Percentiles rank a stretch among this genome's conserved stretches.
These are phyloP conservation scores for Chalcis sispes DNA, from an alignment of 2,888 invertebrate species.

Conservation along the genomic window DNA sequence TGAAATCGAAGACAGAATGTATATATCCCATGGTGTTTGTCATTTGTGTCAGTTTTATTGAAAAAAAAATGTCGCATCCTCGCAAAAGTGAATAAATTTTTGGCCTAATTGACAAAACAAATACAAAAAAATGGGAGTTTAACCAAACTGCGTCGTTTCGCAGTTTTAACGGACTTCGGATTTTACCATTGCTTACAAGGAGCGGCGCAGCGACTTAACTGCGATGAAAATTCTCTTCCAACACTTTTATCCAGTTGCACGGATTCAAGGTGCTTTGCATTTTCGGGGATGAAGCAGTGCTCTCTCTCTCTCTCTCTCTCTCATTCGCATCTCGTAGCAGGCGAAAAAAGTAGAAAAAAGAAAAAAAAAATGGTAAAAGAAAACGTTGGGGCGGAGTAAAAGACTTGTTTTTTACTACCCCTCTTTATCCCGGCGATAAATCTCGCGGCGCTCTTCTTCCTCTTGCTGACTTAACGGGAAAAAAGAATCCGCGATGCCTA, in stretches of 20 bases:
- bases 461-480: conserved; percentile 60
- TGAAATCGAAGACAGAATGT: no score
- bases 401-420: conserved; percentile 64
- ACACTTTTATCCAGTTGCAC: conserved; percentile 52
- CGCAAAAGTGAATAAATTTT: no score
- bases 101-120: conserved; percentile 28
- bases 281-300: conserved; percentile 47
- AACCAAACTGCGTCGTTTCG: not conserved
- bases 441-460: conserved; percentile 59
- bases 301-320: not conserved
- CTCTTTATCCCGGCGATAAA: conserved; percentile 68
- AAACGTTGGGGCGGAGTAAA: conserved; percentile 22
- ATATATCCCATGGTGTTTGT: no score
- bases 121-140: conserved; percentile 12
- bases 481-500: conserved; percentile 62
- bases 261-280: conserved; percentile 53
- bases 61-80: no score
- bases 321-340: conserved; percentile 38
- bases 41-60: no score
- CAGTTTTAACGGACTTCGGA: conserved; percentile 5
- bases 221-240: conserved; percentile 47
- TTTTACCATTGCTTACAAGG: conserved; percentile 35
- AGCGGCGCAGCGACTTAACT: conserved; percentile 46
- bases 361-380: conserved; percentile 44
- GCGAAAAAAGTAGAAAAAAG: conserved; percentile 46